Percentiles rank a stretch among this genome's conserved stretches.
Conservation (phyloP, 2,797 vertebrate genomes). For the Protosalanx chinensis region DNA sequence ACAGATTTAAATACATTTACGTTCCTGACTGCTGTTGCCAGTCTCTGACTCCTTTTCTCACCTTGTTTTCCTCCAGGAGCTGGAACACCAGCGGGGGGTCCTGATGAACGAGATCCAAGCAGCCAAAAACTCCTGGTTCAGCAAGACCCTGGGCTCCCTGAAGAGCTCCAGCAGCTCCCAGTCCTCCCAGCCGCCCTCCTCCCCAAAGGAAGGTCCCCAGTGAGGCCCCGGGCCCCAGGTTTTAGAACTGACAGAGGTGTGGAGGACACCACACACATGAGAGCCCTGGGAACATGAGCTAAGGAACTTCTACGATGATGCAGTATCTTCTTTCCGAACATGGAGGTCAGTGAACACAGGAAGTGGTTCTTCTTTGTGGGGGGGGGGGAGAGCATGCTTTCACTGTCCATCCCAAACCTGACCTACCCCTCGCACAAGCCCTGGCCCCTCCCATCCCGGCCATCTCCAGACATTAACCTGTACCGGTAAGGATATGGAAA, state of each 20-base stretch:
- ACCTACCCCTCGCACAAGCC: not conserved
- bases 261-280: not conserved
- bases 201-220: conserved; percentile 84
- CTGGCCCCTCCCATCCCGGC: not conserved
- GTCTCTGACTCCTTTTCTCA: not conserved
- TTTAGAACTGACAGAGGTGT: conserved; percentile 2
- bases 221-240: conserved; percentile 64
- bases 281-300: conserved; percentile 51
- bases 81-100: conserved; percentile 95
- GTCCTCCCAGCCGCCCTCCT: conserved; percentile 69
- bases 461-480: conserved; percentile 10
- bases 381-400: not conserved
- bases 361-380: no score
- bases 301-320: conserved; percentile 50
- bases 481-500: not conserved
- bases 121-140: conserved; percentile 99
- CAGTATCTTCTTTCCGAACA: conserved; percentile 66
- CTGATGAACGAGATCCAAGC: conserved; percentile 98
- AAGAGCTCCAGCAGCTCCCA: conserved; percentile 82
- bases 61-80: conserved; percentile 74
- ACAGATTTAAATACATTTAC: no score
- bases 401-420: not conserved
- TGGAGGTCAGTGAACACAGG: conserved; percentile 17
- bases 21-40: no score
- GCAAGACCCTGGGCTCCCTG: conserved; percentile 97